Conservation (phyloP, 2,113 vertebrate genomes). For the Lepus europaeus region DNA sequence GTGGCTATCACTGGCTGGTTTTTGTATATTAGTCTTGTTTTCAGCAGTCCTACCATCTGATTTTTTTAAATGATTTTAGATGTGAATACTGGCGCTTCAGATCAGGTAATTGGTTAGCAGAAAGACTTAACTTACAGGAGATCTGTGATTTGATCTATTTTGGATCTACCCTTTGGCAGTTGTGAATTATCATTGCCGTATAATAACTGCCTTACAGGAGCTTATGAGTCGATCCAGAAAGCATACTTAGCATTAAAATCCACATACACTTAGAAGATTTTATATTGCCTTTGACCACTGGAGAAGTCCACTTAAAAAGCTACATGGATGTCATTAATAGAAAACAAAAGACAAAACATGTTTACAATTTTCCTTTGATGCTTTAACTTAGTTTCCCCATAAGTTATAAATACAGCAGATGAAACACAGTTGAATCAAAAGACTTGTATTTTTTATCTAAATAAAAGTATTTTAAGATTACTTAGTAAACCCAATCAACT, state of each 20-base stretch:
- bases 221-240: not conserved
- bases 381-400: conserved; percentile 26
- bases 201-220: not conserved
- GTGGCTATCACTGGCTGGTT: not conserved
- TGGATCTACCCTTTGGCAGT: not conserved
- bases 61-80: conserved; percentile 49
- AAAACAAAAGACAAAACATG: not conserved
- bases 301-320: not conserved
- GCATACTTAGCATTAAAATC: not conserved
- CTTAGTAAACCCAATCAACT: not conserved
- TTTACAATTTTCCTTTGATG: conserved; percentile 6
- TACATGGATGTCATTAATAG: not conserved
- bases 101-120: conserved; percentile 17
- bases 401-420: conserved; percentile 10
- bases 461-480: conserved; percentile 40
- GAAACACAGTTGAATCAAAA: conserved; percentile 44
- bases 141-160: conserved; percentile 25
- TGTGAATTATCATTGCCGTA: not conserved
- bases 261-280: not conserved
- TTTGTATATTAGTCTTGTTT: conserved; percentile 62
- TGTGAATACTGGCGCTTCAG: not conserved
- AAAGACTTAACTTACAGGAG: not conserved
- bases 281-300: not conserved
- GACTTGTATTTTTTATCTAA: conserved; percentile 39
- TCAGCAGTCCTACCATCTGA: conserved; percentile 14